A percentile compares a stretch with the other conserved stretches of the same genome.
Evolutionary conservation across 92 coral and sea anemone genomes (phyloP).

Genomic region (Zoanthus sociatus): DNA sequence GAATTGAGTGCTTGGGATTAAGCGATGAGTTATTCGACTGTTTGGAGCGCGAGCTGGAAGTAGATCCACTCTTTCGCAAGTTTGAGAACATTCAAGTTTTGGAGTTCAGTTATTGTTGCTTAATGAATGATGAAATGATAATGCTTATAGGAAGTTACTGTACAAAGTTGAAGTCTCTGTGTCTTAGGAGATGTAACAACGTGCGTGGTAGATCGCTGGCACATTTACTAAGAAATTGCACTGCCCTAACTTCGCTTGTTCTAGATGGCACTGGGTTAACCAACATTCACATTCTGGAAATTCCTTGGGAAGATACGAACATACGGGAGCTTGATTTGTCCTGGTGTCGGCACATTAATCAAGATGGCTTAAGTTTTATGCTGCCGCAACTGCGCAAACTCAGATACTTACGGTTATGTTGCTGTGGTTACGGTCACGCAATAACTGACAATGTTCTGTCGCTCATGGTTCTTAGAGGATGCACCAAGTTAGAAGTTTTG

Average conservation of each 20-base stretch:
- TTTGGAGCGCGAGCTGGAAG: conserved; percentile 47
- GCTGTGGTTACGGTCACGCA: conserved; percentile 97
- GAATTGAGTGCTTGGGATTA: conserved; percentile 72
- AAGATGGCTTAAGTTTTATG: conserved; percentile 72
- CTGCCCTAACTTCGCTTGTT: conserved; percentile 77
- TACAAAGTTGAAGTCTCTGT: conserved; percentile 66
- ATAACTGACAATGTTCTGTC: conserved; percentile 82
- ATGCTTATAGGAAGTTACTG: conserved; percentile 64
- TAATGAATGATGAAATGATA: conserved; percentile 74
- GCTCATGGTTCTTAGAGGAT: conserved; percentile 60
- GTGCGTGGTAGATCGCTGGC: conserved; percentile 74
- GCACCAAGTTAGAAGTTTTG: conserved; percentile 68
- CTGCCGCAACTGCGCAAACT: conserved; percentile 71
- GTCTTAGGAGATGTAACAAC: conserved; percentile 80
- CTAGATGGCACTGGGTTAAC: conserved; percentile 86
- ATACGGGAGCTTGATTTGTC: conserved; percentile 87
- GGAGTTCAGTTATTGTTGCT: conserved; percentile 87
- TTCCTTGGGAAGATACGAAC: conserved; percentile 74
- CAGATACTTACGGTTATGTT: conserved; percentile 79
- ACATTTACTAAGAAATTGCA: conserved; percentile 63
- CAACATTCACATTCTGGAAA: conserved; percentile 57
- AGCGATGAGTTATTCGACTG: conserved; percentile 76
- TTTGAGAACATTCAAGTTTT: conserved; percentile 66
- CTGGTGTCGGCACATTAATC: conserved; percentile 86
- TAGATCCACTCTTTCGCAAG: conserved; percentile 54